phyloP scores from a whole-genome alignment of 1,140 invertebrate species.

The Melipona quadrifasciata region DNA sequence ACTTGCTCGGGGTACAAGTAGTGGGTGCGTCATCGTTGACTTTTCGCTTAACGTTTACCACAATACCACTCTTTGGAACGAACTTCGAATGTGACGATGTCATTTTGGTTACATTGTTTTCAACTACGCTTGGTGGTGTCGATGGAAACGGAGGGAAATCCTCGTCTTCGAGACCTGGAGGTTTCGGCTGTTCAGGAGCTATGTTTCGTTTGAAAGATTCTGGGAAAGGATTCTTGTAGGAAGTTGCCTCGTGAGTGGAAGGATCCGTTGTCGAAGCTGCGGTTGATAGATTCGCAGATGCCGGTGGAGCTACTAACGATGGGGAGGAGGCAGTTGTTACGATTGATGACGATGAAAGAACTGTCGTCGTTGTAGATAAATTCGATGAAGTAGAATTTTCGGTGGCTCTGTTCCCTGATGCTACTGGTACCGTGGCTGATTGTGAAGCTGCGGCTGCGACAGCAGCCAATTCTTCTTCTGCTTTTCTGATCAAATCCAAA shows the following conservation, averaged over 20 bases:
- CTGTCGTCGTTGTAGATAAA: neutral
- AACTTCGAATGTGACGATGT: constrained; percentile 58
- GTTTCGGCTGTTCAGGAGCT: constrained; percentile 71
- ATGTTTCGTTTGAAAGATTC: constrained; percentile 62
- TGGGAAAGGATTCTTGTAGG: constrained; percentile 34
- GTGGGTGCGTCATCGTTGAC: constrained; percentile 56
- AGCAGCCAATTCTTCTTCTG: constrained; percentile 82
- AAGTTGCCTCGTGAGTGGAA: neutral
- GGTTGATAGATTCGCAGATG: constrained; percentile 6
- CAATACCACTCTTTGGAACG: constrained; percentile 72
- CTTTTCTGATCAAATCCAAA: constrained; percentile 83
- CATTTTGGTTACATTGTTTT: constrained; percentile 25
- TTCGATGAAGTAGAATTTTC: neutral
- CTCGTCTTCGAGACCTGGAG: constrained; percentile 75
- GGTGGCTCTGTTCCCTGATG: neutral
- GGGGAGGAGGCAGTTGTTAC: neutral
- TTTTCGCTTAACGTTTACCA: constrained; percentile 75
- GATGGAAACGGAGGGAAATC: constrained; percentile 68
- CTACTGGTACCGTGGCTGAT: neutral
- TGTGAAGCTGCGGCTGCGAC: constrained; percentile 62
- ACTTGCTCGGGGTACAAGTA: constrained; percentile 55
- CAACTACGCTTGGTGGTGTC: constrained; percentile 37
- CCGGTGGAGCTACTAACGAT: neutral
- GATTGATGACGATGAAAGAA: constrained; percentile 23
- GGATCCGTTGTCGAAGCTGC: neutral